A percentile compares a stretch with the other conserved stretches of the same genome.
Conservation (phyloP, 1,140 invertebrate species). For the Drosophila sp. region DNA sequence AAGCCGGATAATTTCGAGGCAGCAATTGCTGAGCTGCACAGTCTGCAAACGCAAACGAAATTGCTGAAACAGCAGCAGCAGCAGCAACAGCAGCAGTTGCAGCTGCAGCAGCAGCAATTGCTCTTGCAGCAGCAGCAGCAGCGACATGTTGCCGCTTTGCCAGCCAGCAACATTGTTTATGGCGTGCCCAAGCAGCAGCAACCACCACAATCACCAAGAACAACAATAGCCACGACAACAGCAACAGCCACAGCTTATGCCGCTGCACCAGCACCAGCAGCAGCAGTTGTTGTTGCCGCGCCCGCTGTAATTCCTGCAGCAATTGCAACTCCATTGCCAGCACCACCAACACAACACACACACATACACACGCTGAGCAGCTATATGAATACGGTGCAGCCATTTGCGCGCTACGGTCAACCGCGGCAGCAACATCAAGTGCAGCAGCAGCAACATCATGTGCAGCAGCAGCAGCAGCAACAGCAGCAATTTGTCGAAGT, state of each 20-base stretch:
- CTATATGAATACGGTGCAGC: slow-evolving; percentile 76
- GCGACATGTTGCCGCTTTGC: slow-evolving; percentile 11
- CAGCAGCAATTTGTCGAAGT: slow-evolving; percentile 61
- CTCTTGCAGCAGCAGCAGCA: slow-evolving; percentile 26
- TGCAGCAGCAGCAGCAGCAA: slow-evolving; percentile 33
- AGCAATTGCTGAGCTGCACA: slow-evolving; percentile 78
- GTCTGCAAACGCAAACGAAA: slow-evolving; percentile 66
- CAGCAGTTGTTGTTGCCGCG: slow-evolving; percentile 8
- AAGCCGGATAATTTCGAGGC: slow-evolving; percentile 73
- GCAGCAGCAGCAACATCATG: slow-evolving; percentile 44
- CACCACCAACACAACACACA: slow-evolving; percentile 61
- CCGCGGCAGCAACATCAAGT: slow-evolving; percentile 34
- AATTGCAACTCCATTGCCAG: slow-evolving; percentile 33
- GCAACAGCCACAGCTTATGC: slow-evolving; percentile 24
- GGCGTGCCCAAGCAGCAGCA: slow-evolving; percentile 52
- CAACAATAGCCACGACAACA: slow-evolving; percentile 30
- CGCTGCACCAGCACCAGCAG: slow-evolving; percentile 24
- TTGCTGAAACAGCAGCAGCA: slow-evolving; percentile 68
- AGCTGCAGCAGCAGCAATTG: slow-evolving; percentile 25
- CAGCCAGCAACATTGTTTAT: slow-evolving; percentile 44
- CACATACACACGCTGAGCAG: slow-evolving; percentile 71
- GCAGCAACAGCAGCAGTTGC: slow-evolving; percentile 36
- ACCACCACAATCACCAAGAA: slow-evolving; percentile 37
- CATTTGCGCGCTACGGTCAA: slow-evolving; percentile 68
- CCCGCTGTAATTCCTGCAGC: slow-evolving; percentile 8